phyloP scores from a whole-genome alignment of 2,113 vertebrate species.

The Sinocyclocheilus maitianheensis region DNA sequence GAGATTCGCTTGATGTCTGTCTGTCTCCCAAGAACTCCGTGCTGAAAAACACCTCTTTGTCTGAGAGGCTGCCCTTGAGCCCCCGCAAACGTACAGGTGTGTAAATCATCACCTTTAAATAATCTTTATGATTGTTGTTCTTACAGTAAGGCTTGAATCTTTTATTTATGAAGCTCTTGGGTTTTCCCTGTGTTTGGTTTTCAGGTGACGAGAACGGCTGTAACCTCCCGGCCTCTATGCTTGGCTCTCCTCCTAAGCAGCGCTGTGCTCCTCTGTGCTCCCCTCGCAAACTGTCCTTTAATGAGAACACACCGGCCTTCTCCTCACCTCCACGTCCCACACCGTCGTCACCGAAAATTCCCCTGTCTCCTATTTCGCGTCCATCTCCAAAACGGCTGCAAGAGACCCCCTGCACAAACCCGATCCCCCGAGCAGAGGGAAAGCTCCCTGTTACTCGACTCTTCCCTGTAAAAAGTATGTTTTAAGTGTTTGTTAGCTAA shows the following conservation, averaged over 20 bases:
- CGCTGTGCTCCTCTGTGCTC: slow-evolving; percentile 65
- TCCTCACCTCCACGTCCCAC: neutral
- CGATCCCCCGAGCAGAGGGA: neutral
- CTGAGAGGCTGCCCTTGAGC: slow-evolving; percentile 79
- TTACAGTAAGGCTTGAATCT: neutral
- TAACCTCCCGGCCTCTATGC: slow-evolving; percentile 73
- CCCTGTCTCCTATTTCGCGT: slow-evolving; percentile 43
- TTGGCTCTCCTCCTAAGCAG: slow-evolving; percentile 85
- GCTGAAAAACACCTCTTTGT: slow-evolving; percentile 9
- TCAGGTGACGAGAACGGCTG: slow-evolving; percentile 89
- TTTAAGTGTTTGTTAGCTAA: neutral
- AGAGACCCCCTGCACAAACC: slow-evolving; percentile 63
- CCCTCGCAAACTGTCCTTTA: slow-evolving; percentile 75
- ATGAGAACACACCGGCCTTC: slow-evolving; percentile 72
- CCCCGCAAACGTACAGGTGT: slow-evolving; percentile 90
- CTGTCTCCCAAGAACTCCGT: neutral
- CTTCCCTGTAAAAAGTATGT: slow-evolving; percentile 82
- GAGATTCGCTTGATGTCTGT: neutral
- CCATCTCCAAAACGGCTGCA: slow-evolving; percentile 48
- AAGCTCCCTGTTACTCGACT: slow-evolving; percentile 62
- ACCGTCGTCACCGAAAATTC: neutral
- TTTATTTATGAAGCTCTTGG: neutral
- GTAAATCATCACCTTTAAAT: neutral
- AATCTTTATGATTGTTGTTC: neutral
- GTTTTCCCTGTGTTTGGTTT: neutral